phyloP scores from a whole-genome alignment of 2,113 vertebrate species.

The Vimba vimba region DNA sequence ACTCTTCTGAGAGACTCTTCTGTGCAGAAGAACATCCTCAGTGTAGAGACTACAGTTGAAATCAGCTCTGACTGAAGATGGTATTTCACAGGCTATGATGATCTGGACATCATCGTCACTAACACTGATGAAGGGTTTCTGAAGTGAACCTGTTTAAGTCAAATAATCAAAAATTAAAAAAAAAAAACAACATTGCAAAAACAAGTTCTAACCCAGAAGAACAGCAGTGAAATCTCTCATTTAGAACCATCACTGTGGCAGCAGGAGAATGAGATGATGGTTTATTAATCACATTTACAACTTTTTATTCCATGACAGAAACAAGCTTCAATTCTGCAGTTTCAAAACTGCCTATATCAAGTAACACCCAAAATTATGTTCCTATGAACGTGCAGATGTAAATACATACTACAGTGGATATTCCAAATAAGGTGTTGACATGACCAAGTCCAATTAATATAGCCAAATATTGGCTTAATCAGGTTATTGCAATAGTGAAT shows the following conservation, averaged over 20 bases:
- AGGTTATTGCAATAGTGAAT: too few species aligned
- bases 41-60: conserved; percentile 38
- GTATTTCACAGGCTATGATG: not conserved
- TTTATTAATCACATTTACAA: not conserved
- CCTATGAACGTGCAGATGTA: too few species aligned
- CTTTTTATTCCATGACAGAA: too few species aligned
- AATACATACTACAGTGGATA: too few species aligned
- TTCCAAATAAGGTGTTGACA: too few species aligned
- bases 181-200: not conserved
- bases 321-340: too few species aligned
- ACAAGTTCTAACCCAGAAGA: not conserved
- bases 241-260: conserved; percentile 31
- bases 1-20: not conserved
- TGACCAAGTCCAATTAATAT: too few species aligned
- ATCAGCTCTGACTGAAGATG: not conserved
- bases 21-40: not conserved
- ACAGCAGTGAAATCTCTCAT: conserved; percentile 1
- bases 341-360: too few species aligned
- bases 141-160: not conserved
- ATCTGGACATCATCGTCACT: accelerated
- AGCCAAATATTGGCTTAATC: too few species aligned
- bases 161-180: not conserved
- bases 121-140: conserved; percentile 27
- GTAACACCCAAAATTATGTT: too few species aligned
- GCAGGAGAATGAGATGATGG: conserved; percentile 32